phyloP scores from a whole-genome alignment of 2,113 vertebrate species.

The Suncus etruscus region DNA sequence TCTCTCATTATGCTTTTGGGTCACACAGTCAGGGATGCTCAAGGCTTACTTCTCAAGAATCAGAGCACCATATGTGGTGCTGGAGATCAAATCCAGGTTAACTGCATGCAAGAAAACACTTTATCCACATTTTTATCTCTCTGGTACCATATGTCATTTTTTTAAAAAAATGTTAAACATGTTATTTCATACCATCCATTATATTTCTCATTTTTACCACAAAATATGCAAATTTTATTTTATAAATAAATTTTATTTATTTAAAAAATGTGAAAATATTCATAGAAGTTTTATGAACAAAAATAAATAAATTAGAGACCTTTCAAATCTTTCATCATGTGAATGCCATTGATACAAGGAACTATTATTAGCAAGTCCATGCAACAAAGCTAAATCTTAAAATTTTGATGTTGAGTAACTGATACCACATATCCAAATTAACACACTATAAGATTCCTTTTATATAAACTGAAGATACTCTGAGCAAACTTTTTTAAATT shows the following conservation, averaged over 20 bases:
- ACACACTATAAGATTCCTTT: background rate
- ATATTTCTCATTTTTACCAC: constrained; percentile 7
- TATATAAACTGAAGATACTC: too few relatives aligned
- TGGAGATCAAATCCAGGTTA: too few relatives aligned
- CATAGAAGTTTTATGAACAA: background rate
- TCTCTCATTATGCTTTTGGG: too few relatives aligned
- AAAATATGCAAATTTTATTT: background rate
- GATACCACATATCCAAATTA: background rate
- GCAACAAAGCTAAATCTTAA: background rate
- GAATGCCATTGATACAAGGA: background rate
- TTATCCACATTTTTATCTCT: too few relatives aligned
- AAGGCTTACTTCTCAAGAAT: too few relatives aligned
- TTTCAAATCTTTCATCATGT: background rate
- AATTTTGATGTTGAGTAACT: background rate
- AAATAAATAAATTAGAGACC: background rate
- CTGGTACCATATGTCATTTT: background rate
- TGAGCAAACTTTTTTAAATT: background rate
- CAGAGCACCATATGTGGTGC: too few relatives aligned
- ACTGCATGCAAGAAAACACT: too few relatives aligned
- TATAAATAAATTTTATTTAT: background rate
- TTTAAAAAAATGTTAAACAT: constrained; percentile 15
- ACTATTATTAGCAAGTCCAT: background rate
- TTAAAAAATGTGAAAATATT: background rate
- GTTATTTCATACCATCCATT: background rate
- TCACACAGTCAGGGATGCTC: too few relatives aligned